Conservation (phyloP, 2,888 invertebrate species). For the Lepidocyrtoides sp. region DNA sequence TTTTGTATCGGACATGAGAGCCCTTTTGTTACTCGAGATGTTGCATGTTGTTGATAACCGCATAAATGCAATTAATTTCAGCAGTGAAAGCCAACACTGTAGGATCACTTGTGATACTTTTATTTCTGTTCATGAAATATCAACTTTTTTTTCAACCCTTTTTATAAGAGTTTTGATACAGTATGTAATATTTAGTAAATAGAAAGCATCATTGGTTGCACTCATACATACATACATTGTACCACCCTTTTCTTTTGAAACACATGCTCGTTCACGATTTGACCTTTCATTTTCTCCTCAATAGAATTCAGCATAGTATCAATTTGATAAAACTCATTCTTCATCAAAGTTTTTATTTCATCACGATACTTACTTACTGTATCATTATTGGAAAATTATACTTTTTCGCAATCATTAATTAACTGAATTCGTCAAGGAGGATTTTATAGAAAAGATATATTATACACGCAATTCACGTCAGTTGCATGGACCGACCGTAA, state of each 20-base stretch:
- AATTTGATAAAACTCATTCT: background rate
- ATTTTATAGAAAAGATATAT: constrained; percentile 63
- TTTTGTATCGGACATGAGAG: constrained; percentile 21
- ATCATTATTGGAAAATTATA: constrained; percentile 46
- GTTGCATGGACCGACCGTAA: constrained; percentile 74
- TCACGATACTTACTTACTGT: too few species aligned
- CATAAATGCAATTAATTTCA: constrained; percentile 68
- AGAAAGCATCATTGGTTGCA: constrained; percentile 3
- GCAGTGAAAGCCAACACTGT: constrained; percentile 31
- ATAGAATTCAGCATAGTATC: too few species aligned
- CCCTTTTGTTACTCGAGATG: constrained; percentile 6
- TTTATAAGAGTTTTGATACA: constrained; percentile 30
- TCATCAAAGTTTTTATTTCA: background rate
- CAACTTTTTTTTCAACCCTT: constrained; percentile 11
- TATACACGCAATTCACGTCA: constrained; percentile 76
- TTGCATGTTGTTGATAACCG: constrained; percentile 36
- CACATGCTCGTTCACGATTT: background rate
- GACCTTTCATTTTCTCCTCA: background rate
- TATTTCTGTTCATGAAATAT: background rate
- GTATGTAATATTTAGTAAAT: background rate
- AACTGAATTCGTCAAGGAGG: constrained; percentile 80
- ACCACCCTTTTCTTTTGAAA: background rate
- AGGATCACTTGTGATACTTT: background rate
- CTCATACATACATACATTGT: too few species aligned
- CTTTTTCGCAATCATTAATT: constrained; percentile 76